phyloP scores from a whole-genome alignment of 2,797 vertebrate species.

The Urocyon cinereoargenteus region DNA sequence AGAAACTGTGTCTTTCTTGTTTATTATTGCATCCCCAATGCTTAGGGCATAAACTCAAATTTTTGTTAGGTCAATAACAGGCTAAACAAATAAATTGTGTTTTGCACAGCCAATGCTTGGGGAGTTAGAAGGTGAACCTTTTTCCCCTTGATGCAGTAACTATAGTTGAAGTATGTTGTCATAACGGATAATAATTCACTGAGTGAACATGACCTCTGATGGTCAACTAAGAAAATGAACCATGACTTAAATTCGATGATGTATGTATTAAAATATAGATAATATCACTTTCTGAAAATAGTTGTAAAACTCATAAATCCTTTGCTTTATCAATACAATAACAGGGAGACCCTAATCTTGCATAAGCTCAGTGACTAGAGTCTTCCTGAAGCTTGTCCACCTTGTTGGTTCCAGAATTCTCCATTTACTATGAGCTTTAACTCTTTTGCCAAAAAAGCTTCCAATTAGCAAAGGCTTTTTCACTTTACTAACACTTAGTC shows the following conservation, averaged over 20 bases:
- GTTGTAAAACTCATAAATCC: background rate
- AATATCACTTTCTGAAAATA: background rate
- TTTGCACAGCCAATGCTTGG: background rate
- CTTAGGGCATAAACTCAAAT: background rate
- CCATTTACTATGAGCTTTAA: background rate
- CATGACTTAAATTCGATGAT: background rate
- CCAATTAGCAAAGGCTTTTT: background rate
- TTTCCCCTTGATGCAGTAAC: background rate
- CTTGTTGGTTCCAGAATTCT: background rate
- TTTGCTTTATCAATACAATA: background rate
- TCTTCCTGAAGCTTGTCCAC: background rate
- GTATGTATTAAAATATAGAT: conserved; percentile 9
- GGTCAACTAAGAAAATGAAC: background rate
- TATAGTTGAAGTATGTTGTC: background rate
- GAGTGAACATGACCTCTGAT: background rate
- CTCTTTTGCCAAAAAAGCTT: background rate
- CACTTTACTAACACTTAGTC: background rate
- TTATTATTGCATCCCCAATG: background rate
- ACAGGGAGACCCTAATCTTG: background rate
- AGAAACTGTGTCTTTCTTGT: background rate
- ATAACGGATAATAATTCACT: background rate
- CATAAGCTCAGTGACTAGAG: background rate
- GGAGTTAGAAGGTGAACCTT: background rate
- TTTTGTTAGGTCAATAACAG: conserved; percentile 7
- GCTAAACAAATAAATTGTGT: background rate